Base-by-base conservation (phyloP, 2,113 vertebrate species). In the Progne subis region DNA sequence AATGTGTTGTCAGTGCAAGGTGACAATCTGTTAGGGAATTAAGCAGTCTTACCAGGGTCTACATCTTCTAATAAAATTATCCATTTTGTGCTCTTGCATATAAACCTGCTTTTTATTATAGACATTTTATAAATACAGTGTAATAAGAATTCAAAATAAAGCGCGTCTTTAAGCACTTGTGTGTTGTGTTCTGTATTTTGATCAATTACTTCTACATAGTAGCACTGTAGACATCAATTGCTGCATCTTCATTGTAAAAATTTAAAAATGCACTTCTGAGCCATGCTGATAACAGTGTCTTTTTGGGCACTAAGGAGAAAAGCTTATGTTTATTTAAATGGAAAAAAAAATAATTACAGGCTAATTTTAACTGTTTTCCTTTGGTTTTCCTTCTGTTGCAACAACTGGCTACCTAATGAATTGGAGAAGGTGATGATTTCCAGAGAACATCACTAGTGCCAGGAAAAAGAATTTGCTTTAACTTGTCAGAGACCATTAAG, bases 101-200 rank as follows among this genome's bases (percentile, higher is more conserved):
- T 64, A 91, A 93, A 65, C 72, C 39, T 69, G 69, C 88, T 96
- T 98, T 84, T 57, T 24, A 41, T 82, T 72, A 25, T 80, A 75
- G 56, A 49, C 24, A 76, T 68, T 81, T 96, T 90, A 63, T 94
- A 95, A 88, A 82, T 60, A 93, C 39, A 92, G 8, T 95, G 49
- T 93, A 97, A 96, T 70, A 76, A 65, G 84, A 88, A 86, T 81
- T 94, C 87, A 46, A 97, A 98, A 97, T 98, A 98, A 98, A 98
- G 68, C 18, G 9, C 46, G n/a, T 88, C 69, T 95, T 89, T 87
- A 37, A 37, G 50, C 61, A 43, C 52, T 80, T 68, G 9, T 50
- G 39, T 53, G 29, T 74, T 65, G 13, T 86, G 19, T 83, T 88
- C 56, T 70, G 25, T 75, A 47, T 92, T 88, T 92, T 67, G 39